These are phyloP conservation scores for Hydrocynus forskahlii DNA, from an alignment of 2,797 vertebrate species.

Conservation along the genomic window DNA sequence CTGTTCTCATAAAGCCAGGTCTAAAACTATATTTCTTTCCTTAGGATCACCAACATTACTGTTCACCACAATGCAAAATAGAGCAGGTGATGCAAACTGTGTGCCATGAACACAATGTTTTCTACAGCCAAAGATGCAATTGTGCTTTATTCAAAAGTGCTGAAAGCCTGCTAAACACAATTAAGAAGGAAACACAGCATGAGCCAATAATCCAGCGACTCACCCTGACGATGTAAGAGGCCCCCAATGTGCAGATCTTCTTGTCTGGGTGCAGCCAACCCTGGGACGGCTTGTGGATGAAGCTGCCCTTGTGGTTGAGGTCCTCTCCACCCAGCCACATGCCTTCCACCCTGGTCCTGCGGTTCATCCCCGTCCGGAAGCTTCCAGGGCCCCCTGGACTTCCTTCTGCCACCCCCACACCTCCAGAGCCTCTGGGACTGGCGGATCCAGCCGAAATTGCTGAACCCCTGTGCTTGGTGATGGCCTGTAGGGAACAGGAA, in stretches of 20 bases:
- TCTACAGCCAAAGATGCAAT: neutral
- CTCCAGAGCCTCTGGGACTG: slow-evolving; percentile 64
- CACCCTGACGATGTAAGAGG: slow-evolving; percentile 92
- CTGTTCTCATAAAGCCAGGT: slow-evolving; percentile 1
- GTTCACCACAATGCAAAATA: neutral
- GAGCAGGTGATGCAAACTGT: slow-evolving; percentile 16
- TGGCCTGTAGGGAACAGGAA: slow-evolving; percentile 86
- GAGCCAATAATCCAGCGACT: slow-evolving; percentile 65
- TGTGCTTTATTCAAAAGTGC: neutral
- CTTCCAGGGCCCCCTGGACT: slow-evolving; percentile 66
- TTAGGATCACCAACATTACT: slow-evolving; percentile 6
- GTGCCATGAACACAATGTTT: neutral
- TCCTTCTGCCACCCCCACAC: slow-evolving; percentile 65
- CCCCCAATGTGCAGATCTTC: slow-evolving; percentile 86
- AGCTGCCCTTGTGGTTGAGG: slow-evolving; percentile 87
- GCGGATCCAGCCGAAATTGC: slow-evolving; percentile 58
- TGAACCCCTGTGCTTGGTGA: slow-evolving; percentile 79
- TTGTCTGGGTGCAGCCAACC: slow-evolving; percentile 94
- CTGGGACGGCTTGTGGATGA: slow-evolving; percentile 92
- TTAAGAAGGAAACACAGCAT: neutral
- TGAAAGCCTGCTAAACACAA: slow-evolving; percentile 20
- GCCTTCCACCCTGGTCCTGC: slow-evolving; percentile 78
- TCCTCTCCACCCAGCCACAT: slow-evolving; percentile 82
- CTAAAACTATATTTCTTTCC: neutral
- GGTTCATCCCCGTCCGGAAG: slow-evolving; percentile 74